Conservation (phyloP, 2,113 vertebrate genomes). For the Cnemophilus loriae region DNA sequence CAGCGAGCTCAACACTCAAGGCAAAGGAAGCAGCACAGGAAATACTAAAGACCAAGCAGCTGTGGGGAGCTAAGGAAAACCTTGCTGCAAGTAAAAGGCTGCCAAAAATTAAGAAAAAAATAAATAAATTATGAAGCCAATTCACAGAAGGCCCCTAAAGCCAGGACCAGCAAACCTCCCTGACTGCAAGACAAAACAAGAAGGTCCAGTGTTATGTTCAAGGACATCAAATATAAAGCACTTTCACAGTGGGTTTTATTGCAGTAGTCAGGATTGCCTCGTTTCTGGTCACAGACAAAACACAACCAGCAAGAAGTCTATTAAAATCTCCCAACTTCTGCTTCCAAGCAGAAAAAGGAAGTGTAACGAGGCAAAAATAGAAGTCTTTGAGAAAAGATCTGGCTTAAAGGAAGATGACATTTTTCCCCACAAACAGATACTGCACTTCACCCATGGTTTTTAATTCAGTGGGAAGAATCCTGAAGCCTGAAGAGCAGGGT, state of each 20-base stretch:
- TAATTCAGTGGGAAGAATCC: background rate
- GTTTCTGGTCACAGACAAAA: background rate
- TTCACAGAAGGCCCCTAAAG: background rate
- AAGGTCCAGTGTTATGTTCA: background rate
- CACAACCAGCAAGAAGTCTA: background rate
- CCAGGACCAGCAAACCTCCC: background rate
- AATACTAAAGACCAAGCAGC: background rate
- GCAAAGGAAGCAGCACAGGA: background rate
- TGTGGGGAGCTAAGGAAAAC: background rate
- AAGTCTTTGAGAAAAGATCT: background rate
- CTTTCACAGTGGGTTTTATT: background rate
- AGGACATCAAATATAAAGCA: background rate
- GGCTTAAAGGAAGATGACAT: background rate
- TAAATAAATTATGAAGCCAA: background rate
- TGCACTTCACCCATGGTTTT: background rate
- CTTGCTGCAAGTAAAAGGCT: background rate
- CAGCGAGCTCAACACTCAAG: rapidly evolving
- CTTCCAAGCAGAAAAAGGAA: background rate
- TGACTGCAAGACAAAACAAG: background rate
- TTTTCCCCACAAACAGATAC: background rate
- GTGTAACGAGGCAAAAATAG: background rate
- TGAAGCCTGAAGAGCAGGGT: background rate
- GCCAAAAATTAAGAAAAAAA: background rate
- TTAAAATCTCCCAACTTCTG: background rate
- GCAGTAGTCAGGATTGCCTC: background rate